phyloP scores from a whole-genome alignment of 2,888 invertebrate genomes.

The Lissonota sp. region DNA sequence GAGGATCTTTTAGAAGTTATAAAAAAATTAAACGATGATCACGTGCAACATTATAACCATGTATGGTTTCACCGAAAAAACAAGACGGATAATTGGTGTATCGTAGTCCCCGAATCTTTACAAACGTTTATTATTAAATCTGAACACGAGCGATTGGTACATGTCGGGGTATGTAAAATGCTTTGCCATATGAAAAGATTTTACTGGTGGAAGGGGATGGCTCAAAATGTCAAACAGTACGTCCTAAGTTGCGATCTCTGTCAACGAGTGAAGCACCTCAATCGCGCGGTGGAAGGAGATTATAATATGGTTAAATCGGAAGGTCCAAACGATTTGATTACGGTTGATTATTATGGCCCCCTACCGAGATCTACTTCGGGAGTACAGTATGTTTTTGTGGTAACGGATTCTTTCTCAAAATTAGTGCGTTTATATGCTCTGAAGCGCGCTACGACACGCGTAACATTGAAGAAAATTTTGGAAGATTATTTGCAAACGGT shows the following conservation, averaged over 20 bases:
- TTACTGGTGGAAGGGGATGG: constrained; percentile 32
- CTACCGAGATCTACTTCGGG: constrained; percentile 5
- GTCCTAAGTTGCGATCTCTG: constrained; percentile 22
- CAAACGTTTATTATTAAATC: not conserved
- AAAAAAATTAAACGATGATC: not conserved
- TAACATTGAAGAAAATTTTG: constrained; percentile 18
- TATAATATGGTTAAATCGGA: constrained; percentile 13
- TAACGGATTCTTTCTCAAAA: constrained; percentile 36
- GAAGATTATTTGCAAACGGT: constrained; percentile 20
- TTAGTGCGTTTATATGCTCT: constrained; percentile 20
- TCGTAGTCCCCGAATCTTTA: not conserved
- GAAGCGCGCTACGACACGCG: constrained; percentile 11
- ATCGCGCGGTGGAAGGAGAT: constrained; percentile 6
- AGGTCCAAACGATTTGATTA: constrained; percentile 10
- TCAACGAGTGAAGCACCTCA: constrained; percentile 19
- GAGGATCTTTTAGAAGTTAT: not conserved
- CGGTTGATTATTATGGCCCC: constrained; percentile 37
- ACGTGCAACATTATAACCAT: not conserved
- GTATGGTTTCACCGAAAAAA: constrained; percentile 3
- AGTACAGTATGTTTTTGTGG: constrained; percentile 33
- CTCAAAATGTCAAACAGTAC: not conserved
- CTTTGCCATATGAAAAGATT: constrained; percentile 24
- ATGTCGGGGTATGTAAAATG: constrained; percentile 25
- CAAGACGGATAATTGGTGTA: constrained; percentile 1
- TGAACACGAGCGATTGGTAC: constrained; percentile 19